These are phyloP conservation scores for Pteruthius melanotis DNA, from an alignment of 2,113 vertebrate species.

Conservation along the genomic window DNA sequence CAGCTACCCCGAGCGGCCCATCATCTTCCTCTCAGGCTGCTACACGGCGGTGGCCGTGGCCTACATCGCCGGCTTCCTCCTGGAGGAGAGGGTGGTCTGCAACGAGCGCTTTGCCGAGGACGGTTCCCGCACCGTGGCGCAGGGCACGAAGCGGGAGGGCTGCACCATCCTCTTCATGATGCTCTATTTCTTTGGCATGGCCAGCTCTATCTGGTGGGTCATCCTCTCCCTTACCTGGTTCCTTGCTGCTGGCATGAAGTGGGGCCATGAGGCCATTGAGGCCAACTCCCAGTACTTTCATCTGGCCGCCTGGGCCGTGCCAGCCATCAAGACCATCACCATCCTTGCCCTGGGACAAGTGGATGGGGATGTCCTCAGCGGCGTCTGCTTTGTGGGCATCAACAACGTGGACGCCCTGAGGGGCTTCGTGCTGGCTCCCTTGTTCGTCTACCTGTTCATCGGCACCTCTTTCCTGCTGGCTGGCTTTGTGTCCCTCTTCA, in stretches of 20 bases:
- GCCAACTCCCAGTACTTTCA: slow-evolving; percentile 97
- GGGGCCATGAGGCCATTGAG: slow-evolving; percentile 96
- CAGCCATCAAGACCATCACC: slow-evolving; percentile 94
- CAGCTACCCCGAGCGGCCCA: slow-evolving; percentile 93
- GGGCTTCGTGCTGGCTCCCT: slow-evolving; percentile 90
- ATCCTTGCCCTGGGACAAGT: slow-evolving; percentile 93
- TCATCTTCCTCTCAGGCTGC: slow-evolving; percentile 93
- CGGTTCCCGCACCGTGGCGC: slow-evolving; percentile 87
- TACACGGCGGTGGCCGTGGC: slow-evolving; percentile 93
- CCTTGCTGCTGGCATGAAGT: slow-evolving; percentile 94
- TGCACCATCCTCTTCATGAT: slow-evolving; percentile 99
- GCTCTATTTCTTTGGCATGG: slow-evolving; percentile 98
- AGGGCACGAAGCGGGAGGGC: slow-evolving; percentile 94
- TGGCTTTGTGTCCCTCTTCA: slow-evolving; percentile 93
- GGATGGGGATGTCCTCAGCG: slow-evolving; percentile 90
- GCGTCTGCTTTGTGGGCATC: slow-evolving; percentile 93
- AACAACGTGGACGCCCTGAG: slow-evolving; percentile 92
- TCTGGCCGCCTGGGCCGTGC: slow-evolving; percentile 94
- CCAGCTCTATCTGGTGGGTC: slow-evolving; percentile 98
- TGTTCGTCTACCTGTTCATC: slow-evolving; percentile 95
- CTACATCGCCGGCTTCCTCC: slow-evolving; percentile 89
- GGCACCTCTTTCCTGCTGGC: slow-evolving; percentile 94
- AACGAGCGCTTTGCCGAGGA: slow-evolving; percentile 89
- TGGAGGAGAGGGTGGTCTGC: slow-evolving; percentile 91
- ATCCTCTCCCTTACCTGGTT: slow-evolving; percentile 95